Evolutionary conservation across 2,113 vertebrate genomes (phyloP).

Genomic region (Drymodes brunneopygia): DNA sequence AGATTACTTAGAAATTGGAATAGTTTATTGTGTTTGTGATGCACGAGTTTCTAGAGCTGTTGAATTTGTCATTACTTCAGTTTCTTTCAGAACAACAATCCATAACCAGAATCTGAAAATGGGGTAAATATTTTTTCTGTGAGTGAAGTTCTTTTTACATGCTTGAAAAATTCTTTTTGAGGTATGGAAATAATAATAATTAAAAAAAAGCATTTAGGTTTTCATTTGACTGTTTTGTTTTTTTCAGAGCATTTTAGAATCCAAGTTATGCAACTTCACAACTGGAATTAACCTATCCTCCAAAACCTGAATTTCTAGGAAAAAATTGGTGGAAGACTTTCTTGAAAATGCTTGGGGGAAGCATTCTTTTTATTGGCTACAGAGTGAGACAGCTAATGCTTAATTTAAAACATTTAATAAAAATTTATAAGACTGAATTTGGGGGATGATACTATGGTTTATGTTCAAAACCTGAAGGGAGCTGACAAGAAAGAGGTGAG

Average conservation of each 20-base stretch:
- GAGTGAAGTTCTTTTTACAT: neutral
- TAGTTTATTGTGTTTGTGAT: neutral
- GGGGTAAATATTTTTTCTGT: neutral
- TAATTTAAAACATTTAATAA: neutral
- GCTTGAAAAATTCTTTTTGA: neutral
- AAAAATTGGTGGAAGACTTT: neutral
- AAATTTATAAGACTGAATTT: neutral
- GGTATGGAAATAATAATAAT: neutral
- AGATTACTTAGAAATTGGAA: neutral
- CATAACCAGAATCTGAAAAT: neutral
- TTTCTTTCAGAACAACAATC: neutral
- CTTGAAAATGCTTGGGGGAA: neutral
- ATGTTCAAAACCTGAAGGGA: neutral
- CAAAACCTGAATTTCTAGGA: neutral
- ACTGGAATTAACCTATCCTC: neutral
- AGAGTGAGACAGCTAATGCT: neutral
- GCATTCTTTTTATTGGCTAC: neutral
- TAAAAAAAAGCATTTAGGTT: neutral
- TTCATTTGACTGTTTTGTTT: fast-evolving
- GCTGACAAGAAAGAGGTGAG: neutral
- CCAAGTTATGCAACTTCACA: neutral
- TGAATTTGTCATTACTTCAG: neutral
- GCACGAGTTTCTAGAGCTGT: neutral
- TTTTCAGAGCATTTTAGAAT: neutral
- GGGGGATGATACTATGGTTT: neutral